A percentile compares a stretch with the other conserved stretches of the same genome.
Evolutionary conservation across 2,113 vertebrate species (phyloP).

Genomic region (Amblyornis subalaris): DNA sequence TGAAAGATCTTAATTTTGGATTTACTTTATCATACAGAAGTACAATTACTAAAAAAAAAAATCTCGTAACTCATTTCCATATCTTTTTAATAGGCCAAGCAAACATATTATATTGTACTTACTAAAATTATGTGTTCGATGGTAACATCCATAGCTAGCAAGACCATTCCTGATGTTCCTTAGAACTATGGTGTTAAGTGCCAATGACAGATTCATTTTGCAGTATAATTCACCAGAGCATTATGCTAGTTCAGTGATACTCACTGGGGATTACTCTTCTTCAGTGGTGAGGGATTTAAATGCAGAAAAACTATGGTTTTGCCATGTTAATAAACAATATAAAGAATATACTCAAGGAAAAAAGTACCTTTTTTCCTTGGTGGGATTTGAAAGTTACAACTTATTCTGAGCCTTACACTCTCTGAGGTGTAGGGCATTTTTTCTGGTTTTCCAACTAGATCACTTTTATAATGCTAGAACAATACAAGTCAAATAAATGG

Average conservation of each 20-base stretch:
- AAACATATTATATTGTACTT: background rate
- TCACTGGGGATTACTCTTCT: background rate
- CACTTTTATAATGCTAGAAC: background rate
- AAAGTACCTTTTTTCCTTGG: background rate
- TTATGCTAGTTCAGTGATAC: background rate
- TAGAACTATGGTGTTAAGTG: background rate
- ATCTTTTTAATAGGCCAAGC: background rate
- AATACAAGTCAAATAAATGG: background rate
- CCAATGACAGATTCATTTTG: background rate
- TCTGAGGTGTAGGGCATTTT: background rate
- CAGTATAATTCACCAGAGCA: background rate
- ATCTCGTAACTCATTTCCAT: background rate
- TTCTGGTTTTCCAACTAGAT: background rate
- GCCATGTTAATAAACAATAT: background rate
- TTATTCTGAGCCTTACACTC: background rate
- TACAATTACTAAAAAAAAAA: background rate
- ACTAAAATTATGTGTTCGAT: background rate
- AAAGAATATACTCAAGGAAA: background rate
- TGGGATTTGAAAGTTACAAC: background rate
- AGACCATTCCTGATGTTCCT: background rate
- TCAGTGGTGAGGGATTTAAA: background rate
- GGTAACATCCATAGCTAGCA: background rate
- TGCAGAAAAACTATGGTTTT: background rate
- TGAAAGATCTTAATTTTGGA: background rate
- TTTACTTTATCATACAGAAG: background rate